Evolutionary conservation across 2,797 vertebrate species (phyloP), one percentile per base, ranked within the genome.

Genomic region (Hyperoplus lanceolatus): DNA sequence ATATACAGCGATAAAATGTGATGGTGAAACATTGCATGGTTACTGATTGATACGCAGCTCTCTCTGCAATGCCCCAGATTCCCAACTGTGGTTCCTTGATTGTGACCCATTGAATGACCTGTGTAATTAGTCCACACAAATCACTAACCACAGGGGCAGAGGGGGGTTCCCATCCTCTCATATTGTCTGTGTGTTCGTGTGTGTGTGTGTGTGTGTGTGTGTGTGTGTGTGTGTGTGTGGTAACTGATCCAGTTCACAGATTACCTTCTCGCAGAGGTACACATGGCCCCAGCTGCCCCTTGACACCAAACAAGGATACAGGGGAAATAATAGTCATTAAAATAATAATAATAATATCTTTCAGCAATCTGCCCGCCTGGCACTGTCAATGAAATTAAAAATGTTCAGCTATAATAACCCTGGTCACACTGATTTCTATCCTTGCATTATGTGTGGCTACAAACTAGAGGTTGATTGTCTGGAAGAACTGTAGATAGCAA

Each of bases 41-140:
- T 95, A 95, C 92, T 95, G 85, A 95, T 95, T 96, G 90, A 94
- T 92, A 69, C 29, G 6, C 64, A 63, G 71, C 69, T 83, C 78
- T 75, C 77, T 77, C 67, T 82, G 85, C 78, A 69, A 69, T 50
- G 78, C 75, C 57, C 59, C 66, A 72, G 29, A 71, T 73, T 87
- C 84, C 87, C 76, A 79, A 79, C 73, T 73, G 77, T 79, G 82
- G 78, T 88, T 85, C 88, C 87, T 81, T 84, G 87, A 89, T 91
- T 87, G 83, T 90, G 93, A 92, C 92, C 93, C 91, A 82, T 73
- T 89, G 91, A 89, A 56, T 94, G 93, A 93, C 93, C 93, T 93
- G 89, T 91, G 93, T 93, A 94, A 95, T 94, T 94, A 89, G 82
- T 84, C 85, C 87, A 70, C 89, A 90, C 89, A 93, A 93, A 93